These are phyloP conservation scores for Brachionus rubens DNA, from an alignment of 1,140 invertebrate genomes.

Conservation along the genomic window DNA sequence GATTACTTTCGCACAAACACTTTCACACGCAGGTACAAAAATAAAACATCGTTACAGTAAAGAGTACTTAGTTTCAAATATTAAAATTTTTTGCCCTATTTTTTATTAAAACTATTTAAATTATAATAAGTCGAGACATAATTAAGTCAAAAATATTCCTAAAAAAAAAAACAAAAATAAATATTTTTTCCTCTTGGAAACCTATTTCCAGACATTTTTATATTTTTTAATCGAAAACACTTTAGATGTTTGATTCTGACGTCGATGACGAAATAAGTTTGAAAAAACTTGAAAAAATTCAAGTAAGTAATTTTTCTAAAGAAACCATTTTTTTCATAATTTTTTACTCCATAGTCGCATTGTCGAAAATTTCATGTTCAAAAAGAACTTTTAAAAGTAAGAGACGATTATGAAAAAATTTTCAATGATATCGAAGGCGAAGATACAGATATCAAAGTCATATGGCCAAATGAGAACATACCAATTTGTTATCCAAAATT, in stretches of 20 bases:
- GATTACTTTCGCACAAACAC: too few species aligned
- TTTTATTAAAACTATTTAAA: not conserved
- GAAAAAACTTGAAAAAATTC: constrained; percentile 42
- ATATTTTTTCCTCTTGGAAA: too few species aligned
- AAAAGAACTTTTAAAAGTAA: constrained; percentile 18
- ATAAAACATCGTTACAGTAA: too few species aligned
- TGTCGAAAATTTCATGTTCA: constrained; percentile 27
- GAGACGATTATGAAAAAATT: constrained; percentile 2
- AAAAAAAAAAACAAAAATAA: too few species aligned
- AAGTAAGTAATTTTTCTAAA: not conserved
- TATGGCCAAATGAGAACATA: constrained; percentile 8
- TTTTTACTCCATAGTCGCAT: not conserved
- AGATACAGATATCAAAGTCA: not conserved
- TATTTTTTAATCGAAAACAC: too few species aligned
- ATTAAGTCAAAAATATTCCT: not conserved
- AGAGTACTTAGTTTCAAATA: too few species aligned
- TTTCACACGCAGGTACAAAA: too few species aligned
- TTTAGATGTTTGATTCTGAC: too few species aligned
- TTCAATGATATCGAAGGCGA: constrained; percentile 26
- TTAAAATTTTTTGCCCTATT: too few species aligned
- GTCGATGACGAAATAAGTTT: not conserved
- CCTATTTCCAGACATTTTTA: too few species aligned
- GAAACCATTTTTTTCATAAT: not conserved
- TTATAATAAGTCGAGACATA: not conserved
- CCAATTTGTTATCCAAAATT: constrained; percentile 44